A percentile compares a stretch with the other conserved stretches of the same genome.
Evolutionary conservation across 2,888 invertebrate genomes (phyloP).

Genomic region (Rosalia funebris): DNA sequence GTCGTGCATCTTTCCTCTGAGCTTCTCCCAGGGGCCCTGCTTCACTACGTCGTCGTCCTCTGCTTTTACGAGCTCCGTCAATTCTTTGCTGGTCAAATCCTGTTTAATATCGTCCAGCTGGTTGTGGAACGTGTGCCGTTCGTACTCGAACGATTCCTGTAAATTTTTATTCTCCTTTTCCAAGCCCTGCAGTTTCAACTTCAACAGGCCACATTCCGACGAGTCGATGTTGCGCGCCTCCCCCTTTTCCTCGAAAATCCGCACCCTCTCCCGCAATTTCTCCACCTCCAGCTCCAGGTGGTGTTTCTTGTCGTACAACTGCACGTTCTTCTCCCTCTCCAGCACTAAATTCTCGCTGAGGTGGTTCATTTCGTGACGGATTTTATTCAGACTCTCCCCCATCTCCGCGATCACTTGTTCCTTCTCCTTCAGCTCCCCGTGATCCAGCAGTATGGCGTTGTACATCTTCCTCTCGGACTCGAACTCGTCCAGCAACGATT

Average conservation of each 20-base stretch:
- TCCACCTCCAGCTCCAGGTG: slow-evolving; percentile 35
- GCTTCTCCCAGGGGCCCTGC: slow-evolving; percentile 3
- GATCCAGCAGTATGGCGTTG: slow-evolving; percentile 37
- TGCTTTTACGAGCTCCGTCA: slow-evolving; percentile 2
- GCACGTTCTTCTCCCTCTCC: slow-evolving; percentile 34
- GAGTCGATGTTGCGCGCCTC: slow-evolving; percentile 41
- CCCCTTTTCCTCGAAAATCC: slow-evolving; percentile 42
- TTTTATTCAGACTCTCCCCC: slow-evolving; percentile 30
- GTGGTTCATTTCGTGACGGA: slow-evolving; percentile 32
- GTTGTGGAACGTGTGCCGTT: slow-evolving; percentile 33
- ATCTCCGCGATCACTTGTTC: slow-evolving; percentile 34
- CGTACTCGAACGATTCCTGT: slow-evolving; percentile 38
- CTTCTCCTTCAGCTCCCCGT: slow-evolving; percentile 39
- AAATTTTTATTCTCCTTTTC: slow-evolving; percentile 42
- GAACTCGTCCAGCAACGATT: slow-evolving; percentile 37
- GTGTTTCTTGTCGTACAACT: slow-evolving; percentile 37
- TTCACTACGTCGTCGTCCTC: not conserved
- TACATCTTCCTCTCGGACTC: slow-evolving; percentile 40
- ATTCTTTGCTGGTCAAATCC: slow-evolving; percentile 22
- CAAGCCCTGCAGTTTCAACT: slow-evolving; percentile 42
- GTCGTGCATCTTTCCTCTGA: slow-evolving; percentile 26
- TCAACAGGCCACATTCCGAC: slow-evolving; percentile 42
- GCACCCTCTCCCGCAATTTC: slow-evolving; percentile 40
- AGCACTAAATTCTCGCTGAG: slow-evolving; percentile 33
- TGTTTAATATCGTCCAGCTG: slow-evolving; percentile 30